phyloP scores from a whole-genome alignment of 2,113 vertebrate genomes.

The Bufo bufo region DNA sequence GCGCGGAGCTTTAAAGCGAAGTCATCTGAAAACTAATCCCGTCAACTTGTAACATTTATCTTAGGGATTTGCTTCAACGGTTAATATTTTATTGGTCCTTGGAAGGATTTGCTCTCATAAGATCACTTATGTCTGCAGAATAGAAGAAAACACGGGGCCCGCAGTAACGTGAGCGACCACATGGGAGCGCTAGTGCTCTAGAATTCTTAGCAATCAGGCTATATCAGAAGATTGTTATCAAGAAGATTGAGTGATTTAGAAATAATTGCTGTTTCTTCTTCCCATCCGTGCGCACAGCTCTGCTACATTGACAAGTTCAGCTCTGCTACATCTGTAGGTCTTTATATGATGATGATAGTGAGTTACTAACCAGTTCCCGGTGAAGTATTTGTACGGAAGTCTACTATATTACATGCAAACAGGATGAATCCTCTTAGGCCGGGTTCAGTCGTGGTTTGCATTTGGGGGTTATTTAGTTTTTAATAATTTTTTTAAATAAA shows the following conservation, averaged over 20 bases:
- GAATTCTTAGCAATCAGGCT: not conserved
- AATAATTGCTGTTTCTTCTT: not conserved
- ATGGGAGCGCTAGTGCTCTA: constrained; percentile 18
- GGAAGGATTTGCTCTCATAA: not conserved
- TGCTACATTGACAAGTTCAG: not conserved
- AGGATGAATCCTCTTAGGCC: too few relatives aligned
- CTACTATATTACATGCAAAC: too few relatives aligned
- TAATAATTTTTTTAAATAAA: too few relatives aligned
- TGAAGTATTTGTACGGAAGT: too few relatives aligned
- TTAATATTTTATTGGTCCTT: not conserved
- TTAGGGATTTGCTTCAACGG: not conserved
- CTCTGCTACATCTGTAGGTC: not conserved
- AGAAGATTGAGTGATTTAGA: not conserved
- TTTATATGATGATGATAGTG: too few relatives aligned
- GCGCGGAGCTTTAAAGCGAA: not conserved
- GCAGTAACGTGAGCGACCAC: not conserved
- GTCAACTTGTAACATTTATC: not conserved
- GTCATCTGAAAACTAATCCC: too few relatives aligned
- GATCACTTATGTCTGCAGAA: not conserved
- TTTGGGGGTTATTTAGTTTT: too few relatives aligned
- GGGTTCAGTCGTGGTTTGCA: too few relatives aligned
- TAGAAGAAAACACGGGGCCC: not conserved
- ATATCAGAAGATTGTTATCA: not conserved
- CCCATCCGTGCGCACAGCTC: not conserved
- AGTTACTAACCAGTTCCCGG: too few relatives aligned